Percentiles rank a stretch among this genome's conserved stretches.
Evolutionary conservation across 2,113 vertebrate genomes (phyloP).

Genomic region (Pelodiscus sinensis): DNA sequence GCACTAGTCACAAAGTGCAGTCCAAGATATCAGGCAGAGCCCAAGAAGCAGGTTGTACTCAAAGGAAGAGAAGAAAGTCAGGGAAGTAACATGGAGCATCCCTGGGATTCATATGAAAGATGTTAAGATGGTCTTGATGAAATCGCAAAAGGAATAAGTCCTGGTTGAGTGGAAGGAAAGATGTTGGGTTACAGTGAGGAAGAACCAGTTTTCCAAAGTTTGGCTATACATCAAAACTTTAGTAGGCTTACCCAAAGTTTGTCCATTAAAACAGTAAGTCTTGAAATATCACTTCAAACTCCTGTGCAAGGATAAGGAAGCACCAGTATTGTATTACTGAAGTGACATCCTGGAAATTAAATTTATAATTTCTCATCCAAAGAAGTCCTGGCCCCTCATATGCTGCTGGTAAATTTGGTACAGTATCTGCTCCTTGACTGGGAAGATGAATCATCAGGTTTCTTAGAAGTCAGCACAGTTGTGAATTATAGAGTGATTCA

Average conservation of each 20-base stretch:
- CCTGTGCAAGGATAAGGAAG: constrained; percentile 41
- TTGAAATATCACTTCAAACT: not conserved
- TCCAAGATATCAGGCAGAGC: not conserved
- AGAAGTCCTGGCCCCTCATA: constrained; percentile 45
- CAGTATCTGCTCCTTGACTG: constrained; percentile 52
- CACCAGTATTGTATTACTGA: constrained; percentile 40
- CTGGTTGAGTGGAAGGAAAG: not conserved
- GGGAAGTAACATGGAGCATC: not conserved
- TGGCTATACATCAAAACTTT: not conserved
- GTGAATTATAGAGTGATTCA: constrained; percentile 58
- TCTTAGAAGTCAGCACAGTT: constrained; percentile 56
- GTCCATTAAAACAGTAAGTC: not conserved
- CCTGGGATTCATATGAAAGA: not conserved
- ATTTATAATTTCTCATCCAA: constrained; percentile 31
- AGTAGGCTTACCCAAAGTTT: not conserved
- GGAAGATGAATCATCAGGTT: constrained; percentile 58
- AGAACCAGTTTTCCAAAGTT: not conserved
- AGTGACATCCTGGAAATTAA: constrained; percentile 31
- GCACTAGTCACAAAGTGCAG: not conserved
- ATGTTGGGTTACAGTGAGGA: not conserved
- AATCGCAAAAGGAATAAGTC: not conserved
- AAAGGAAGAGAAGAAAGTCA: not conserved
- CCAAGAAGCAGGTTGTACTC: not conserved
- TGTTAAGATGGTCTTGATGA: not conserved
- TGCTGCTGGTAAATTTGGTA: constrained; percentile 44